Conservation (phyloP, 2,888 invertebrate species). For the Hypercompe scribonia region DNA sequence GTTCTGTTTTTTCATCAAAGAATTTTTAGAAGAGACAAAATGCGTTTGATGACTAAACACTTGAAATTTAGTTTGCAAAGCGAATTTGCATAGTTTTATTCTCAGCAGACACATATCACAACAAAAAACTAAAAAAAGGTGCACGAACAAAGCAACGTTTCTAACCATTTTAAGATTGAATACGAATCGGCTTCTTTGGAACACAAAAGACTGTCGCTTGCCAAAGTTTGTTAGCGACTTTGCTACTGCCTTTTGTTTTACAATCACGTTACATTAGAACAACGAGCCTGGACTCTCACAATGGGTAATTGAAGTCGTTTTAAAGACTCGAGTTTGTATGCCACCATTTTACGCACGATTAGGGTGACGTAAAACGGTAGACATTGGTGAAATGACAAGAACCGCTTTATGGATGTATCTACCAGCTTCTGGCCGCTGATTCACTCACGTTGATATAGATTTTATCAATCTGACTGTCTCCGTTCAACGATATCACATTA, state of each 20-base stretch:
- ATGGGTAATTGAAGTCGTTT: slow-evolving; percentile 70
- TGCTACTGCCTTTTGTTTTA: slow-evolving; percentile 70
- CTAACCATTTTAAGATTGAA: slow-evolving; percentile 53
- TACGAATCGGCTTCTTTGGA: slow-evolving; percentile 65
- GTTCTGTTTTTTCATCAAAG: neutral
- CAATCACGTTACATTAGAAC: slow-evolving; percentile 73
- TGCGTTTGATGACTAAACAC: slow-evolving; percentile 6
- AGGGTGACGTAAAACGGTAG: slow-evolving; percentile 65
- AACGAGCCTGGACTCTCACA: slow-evolving; percentile 66
- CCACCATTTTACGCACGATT: slow-evolving; percentile 75
- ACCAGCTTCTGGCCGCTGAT: neutral
- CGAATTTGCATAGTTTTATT: slow-evolving; percentile 17
- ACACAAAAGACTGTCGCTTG: slow-evolving; percentile 77
- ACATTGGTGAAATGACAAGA: slow-evolving; percentile 28
- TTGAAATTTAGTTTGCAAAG: neutral
- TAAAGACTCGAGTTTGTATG: slow-evolving; percentile 66
- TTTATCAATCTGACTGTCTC: too few relatives aligned
- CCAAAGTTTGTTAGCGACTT: slow-evolving; percentile 69
- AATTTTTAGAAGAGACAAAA: neutral
- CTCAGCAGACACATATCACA: slow-evolving; percentile 18
- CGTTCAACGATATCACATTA: too few relatives aligned
- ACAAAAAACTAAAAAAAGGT: slow-evolving; percentile 30
- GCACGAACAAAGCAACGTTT: slow-evolving; percentile 42
- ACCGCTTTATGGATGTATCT: neutral
- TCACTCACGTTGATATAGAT: neutral